Conservation (phyloP, 2,113 vertebrate species). For the Python bivittatus region DNA sequence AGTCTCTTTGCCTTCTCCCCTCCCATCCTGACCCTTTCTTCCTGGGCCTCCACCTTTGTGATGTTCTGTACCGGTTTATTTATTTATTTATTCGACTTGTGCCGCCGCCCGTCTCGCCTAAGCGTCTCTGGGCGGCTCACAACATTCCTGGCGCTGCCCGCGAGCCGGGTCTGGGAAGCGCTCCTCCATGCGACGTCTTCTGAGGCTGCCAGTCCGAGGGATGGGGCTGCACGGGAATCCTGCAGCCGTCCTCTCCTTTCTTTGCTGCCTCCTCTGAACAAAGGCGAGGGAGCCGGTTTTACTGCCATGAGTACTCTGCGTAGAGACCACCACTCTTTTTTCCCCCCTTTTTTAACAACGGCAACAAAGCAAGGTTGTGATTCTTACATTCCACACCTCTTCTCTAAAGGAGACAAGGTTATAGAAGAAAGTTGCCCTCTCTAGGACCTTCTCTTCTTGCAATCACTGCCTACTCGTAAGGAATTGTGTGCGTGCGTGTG, state of each 20-base stretch:
- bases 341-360: not conserved
- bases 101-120: not conserved
- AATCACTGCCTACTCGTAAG: constrained; percentile 23
- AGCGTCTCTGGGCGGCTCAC: not conserved
- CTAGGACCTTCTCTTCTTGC: not conserved
- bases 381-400: constrained; percentile 17
- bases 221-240: too few species aligned
- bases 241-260: not conserved
- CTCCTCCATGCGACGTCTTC: not conserved
- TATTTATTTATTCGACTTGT: not conserved
- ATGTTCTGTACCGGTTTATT: not conserved
- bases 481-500: not conserved
- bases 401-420: not conserved
- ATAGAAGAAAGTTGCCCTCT: not conserved
- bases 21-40: not conserved
- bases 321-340: not conserved
- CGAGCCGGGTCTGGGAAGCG: constrained; percentile 10
- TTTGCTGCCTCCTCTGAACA: not conserved
- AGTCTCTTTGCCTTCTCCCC: not conserved
- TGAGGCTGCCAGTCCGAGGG: not conserved
- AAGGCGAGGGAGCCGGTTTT: not conserved
- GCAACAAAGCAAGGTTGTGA: not conserved
- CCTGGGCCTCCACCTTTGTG: not conserved
- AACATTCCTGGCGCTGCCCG: constrained; percentile 19
- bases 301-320: not conserved